A percentile compares a stretch with the other conserved stretches of the same genome.
These are phyloP conservation scores for Tragelaphus imberbis DNA, from an alignment of 2,113 vertebrate species.

Conservation along the genomic window DNA sequence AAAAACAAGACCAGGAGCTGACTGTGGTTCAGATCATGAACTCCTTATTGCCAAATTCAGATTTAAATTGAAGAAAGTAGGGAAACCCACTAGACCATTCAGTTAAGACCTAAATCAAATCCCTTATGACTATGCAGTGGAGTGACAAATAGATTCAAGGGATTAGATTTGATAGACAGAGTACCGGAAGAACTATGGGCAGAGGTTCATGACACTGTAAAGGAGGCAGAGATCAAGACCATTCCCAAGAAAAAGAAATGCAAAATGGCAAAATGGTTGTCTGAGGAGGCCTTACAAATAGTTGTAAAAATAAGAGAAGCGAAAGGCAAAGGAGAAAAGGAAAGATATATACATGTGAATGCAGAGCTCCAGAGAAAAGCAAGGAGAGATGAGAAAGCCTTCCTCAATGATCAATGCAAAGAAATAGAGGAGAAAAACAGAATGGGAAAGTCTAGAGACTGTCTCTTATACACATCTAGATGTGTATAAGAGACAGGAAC, in stretches of 20 bases:
- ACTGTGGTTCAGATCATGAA: neutral
- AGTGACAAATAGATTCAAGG: neutral
- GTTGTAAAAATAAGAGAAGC: neutral
- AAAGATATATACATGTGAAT: neutral
- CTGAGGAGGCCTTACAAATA: neutral
- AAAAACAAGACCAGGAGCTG: neutral
- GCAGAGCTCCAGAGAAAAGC: neutral
- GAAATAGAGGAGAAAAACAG: neutral
- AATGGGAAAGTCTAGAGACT: neutral
- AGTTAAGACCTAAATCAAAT: neutral
- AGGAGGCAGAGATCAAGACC: neutral
- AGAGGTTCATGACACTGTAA: neutral
- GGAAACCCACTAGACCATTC: neutral
- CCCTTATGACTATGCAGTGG: neutral
- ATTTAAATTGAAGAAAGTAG: neutral
- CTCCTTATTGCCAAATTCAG: neutral
- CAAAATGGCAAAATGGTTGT: neutral
- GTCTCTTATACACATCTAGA: too few species aligned
- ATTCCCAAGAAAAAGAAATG: neutral
- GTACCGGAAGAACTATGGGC: neutral
- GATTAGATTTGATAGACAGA: neutral
- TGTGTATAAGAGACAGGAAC: too few species aligned
- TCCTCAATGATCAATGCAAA: neutral
- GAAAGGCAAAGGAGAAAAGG: neutral
- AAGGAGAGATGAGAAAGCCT: neutral